phyloP scores from a whole-genome alignment of 2,113 vertebrate species.

The Alosa alosa region DNA sequence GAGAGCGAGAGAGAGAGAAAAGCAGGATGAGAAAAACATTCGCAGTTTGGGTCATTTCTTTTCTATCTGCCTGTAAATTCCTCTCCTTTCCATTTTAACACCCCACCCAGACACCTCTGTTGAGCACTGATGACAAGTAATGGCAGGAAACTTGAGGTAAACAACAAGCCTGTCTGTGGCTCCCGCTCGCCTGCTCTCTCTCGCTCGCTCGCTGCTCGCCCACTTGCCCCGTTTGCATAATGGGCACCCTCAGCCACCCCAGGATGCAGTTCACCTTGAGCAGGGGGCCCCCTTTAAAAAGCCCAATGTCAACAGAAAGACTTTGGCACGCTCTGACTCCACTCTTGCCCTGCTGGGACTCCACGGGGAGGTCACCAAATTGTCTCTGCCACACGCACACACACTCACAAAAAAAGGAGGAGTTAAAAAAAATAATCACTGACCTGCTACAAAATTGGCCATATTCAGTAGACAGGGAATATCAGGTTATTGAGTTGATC shows the following conservation, averaged over 20 bases:
- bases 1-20: background rate
- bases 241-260: constrained; percentile 56
- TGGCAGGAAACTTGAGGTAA: constrained; percentile 44
- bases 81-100: constrained; percentile 54
- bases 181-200: background rate
- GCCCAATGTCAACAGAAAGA: constrained; percentile 62
- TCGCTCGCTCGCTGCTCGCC: background rate
- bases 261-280: constrained; percentile 71
- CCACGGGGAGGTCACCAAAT: constrained; percentile 75
- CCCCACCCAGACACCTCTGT: constrained; percentile 43
- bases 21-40: background rate
- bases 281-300: constrained; percentile 45
- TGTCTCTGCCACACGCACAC: constrained; percentile 57
- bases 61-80: constrained; percentile 32
- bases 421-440: constrained; percentile 57
- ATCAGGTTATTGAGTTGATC: constrained; percentile 78
- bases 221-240: constrained; percentile 65
- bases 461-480: constrained; percentile 73
- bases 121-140: constrained; percentile 52
- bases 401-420: constrained; percentile 42
- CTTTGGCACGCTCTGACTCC: constrained; percentile 43
- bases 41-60: constrained; percentile 25
- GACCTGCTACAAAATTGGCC: constrained; percentile 76
- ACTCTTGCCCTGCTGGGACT: constrained; percentile 64
- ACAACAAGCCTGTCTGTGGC: constrained; percentile 40